Evolutionary conservation across 2,113 vertebrate species (phyloP), one percentile per base, ranked within the genome.

Genomic region (Suncus etruscus): DNA sequence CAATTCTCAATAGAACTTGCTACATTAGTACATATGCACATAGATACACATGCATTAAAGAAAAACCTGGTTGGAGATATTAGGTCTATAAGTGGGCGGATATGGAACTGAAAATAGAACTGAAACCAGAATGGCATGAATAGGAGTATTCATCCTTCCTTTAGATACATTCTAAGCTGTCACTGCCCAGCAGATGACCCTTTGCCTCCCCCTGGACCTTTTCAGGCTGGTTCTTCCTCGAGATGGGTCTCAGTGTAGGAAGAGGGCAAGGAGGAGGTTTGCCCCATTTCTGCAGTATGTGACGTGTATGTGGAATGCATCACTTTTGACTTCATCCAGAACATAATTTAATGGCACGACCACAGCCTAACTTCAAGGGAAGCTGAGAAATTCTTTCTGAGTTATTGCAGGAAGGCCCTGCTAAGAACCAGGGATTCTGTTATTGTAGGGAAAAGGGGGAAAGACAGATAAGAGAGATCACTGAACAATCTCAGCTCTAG

Each of bases 381-480:
- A 48, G 25, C 72, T 83, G 76, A 61, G 50, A 87, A 50, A 66
- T 80, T 76, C 68, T 65, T 83, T 89, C 72, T 45, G n/a, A 20
- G 54, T 4, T 32, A 11, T 68, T 70, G 1, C 3, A 1, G 39
- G 54, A 12, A 16, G 16, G 31, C 65, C 25, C 1, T 78, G 20
- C 66, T 78, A 48, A 14, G 72, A 75, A 27, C 32, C 68, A 47
- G 25, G 6, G 61, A 45, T 83, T 89, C 50, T 68, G 74, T 80
- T 32, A 66, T 11, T 54, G 11, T 48, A n/a, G 48, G 58, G 68
- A 32, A 32, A 1, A 11, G 5, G 48, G 22, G 45, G 54, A 61
- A 45, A 74, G 66, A 74, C 54, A 32, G n/a, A 15, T 50, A 39
- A 10, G 24, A 31, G 45, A 22, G 8, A 14, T 77, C 27, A 14